Evolutionary conservation across 2,113 vertebrate species (phyloP).

Genomic region (Pteruthius melanotis): DNA sequence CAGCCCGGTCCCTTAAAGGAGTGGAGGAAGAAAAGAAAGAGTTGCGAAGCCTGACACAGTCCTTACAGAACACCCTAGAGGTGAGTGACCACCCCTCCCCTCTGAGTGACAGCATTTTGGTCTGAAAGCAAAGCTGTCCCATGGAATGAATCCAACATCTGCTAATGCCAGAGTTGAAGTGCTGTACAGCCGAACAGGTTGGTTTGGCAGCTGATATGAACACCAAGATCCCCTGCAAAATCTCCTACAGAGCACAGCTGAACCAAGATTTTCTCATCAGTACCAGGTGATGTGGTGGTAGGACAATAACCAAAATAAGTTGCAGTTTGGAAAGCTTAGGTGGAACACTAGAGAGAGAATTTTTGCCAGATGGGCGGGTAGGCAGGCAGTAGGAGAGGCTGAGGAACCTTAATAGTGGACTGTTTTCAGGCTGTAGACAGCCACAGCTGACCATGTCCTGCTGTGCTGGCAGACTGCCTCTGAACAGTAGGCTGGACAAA

Average conservation of each 20-base stretch:
- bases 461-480: not conserved
- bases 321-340: not conserved
- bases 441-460: not conserved
- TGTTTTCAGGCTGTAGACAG: not conserved
- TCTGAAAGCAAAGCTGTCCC: not conserved
- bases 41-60: constrained; percentile 79
- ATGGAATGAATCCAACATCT: not conserved
- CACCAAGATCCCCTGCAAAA: not conserved
- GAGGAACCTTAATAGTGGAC: not conserved
- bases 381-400: not conserved
- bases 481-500: not conserved
- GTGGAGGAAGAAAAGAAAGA: constrained; percentile 91
- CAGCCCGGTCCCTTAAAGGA: constrained; percentile 84
- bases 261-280: not conserved
- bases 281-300: not conserved
- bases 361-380: not conserved
- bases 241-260: not conserved
- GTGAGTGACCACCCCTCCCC: constrained; percentile 61
- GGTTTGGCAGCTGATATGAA: not conserved
- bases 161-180: not conserved
- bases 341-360: not conserved
- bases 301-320: not conserved
- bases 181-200: not conserved
- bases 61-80: constrained; percentile 90
- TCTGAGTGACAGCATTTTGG: not conserved